Conservation (phyloP, 2,797 vertebrate genomes). For the Alauda arvensis region DNA sequence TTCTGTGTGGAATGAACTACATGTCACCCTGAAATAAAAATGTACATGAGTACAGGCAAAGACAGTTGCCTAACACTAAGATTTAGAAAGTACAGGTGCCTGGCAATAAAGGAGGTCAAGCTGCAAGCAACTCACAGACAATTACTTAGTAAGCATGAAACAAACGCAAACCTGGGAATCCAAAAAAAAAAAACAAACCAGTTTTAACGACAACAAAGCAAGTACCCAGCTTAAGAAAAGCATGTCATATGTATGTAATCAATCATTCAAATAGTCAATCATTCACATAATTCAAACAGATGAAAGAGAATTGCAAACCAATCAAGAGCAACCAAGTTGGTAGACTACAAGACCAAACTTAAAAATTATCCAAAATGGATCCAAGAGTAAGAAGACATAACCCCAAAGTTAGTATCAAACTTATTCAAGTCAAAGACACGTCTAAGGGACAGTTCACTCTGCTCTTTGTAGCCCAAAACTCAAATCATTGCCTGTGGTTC, state of each 20-base stretch:
- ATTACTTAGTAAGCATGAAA: background rate
- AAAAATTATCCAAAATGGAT: background rate
- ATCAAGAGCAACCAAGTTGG: background rate
- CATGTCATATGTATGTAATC: background rate
- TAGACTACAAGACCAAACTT: background rate
- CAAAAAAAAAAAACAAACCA: background rate
- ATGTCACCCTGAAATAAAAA: background rate
- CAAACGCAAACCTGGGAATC: background rate
- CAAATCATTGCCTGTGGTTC: background rate
- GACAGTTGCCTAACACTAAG: background rate
- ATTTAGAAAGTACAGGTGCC: background rate
- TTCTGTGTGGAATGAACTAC: background rate
- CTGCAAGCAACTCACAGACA: background rate
- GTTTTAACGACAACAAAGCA: background rate
- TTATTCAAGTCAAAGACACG: background rate
- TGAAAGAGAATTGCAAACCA: background rate
- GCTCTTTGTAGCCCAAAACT: background rate
- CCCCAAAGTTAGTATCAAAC: background rate
- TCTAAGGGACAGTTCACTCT: background rate
- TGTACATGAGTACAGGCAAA: background rate
- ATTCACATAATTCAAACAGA: background rate
- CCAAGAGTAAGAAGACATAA: background rate
- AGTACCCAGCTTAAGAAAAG: background rate
- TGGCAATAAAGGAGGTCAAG: background rate
- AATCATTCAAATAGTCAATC: background rate